Evolutionary conservation across 1,140 invertebrate genomes (phyloP).

Genomic region (Calliopsis andreniformis): DNA sequence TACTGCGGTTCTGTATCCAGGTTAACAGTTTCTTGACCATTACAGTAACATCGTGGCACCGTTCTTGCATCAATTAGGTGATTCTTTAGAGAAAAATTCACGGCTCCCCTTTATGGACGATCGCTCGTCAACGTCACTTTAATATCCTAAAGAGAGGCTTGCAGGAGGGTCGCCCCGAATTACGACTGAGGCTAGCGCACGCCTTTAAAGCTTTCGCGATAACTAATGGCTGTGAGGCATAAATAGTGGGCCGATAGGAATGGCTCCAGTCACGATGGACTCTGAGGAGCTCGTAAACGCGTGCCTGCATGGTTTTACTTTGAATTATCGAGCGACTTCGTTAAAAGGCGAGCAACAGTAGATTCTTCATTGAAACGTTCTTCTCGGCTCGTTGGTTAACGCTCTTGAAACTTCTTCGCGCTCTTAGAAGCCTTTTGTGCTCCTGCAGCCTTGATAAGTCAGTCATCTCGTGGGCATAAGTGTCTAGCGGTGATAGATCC

Average conservation of each 20-base stretch:
- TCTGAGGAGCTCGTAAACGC: neutral
- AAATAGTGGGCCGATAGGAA: slow-evolving; percentile 36
- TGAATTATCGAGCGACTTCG: slow-evolving; percentile 20
- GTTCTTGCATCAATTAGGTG: neutral
- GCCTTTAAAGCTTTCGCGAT: slow-evolving; percentile 65
- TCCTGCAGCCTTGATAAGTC: too few species aligned
- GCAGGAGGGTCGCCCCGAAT: slow-evolving; percentile 27
- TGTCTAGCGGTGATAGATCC: too few species aligned
- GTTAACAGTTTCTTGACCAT: slow-evolving; percentile 22
- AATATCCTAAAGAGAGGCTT: slow-evolving; percentile 15
- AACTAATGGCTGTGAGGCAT: slow-evolving; percentile 65
- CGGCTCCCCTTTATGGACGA: neutral
- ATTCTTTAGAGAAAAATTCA: neutral
- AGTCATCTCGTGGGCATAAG: too few species aligned
- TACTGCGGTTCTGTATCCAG: slow-evolving; percentile 4
- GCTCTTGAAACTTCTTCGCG: neutral
- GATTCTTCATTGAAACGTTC: neutral
- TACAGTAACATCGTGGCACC: neutral
- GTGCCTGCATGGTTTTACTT: neutral
- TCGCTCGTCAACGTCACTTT: slow-evolving; percentile 24
- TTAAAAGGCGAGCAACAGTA: slow-evolving; percentile 1
- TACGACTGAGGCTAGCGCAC: slow-evolving; percentile 36
- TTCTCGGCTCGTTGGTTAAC: neutral
- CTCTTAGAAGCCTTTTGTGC: neutral
- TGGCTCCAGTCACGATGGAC: neutral